Evolutionary conservation across 92 coral and sea anemone species (phyloP).

Genomic region (Ricordea florida): DNA sequence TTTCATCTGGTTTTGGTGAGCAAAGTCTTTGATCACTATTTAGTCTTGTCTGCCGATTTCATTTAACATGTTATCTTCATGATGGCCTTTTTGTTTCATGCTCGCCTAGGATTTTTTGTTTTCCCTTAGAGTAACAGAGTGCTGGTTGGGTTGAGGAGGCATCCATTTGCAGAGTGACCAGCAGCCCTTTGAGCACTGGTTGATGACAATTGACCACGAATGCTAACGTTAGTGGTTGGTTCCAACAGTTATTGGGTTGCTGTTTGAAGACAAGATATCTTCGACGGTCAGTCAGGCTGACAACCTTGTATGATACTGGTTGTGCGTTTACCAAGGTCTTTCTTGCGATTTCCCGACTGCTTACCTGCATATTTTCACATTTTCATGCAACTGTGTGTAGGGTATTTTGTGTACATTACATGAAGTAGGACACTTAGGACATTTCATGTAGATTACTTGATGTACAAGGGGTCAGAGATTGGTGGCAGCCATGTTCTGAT

Average conservation of each 20-base stretch:
- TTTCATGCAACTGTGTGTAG: no score
- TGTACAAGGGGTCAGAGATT: no score
- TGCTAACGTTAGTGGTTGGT: conserved; percentile 35
- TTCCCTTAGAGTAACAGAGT: conserved; percentile 34
- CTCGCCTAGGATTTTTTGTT: conserved; percentile 45
- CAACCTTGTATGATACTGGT: conserved; percentile 25
- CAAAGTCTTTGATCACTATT: conserved; percentile 45
- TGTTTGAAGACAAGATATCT: conserved; percentile 26
- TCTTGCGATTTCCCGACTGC: no score
- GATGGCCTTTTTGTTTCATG: conserved; percentile 39
- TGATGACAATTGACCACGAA: conserved; percentile 20
- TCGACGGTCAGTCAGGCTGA: conserved; percentile 27
- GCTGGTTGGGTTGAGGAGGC: conserved; percentile 33
- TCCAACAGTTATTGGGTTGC: conserved; percentile 28
- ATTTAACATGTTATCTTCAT: conserved; percentile 49
- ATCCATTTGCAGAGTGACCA: conserved; percentile 40
- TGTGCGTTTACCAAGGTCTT: no score
- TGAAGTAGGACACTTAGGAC: no score
- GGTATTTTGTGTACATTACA: no score
- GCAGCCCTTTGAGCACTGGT: conserved; percentile 15
- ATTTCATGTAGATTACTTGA: no score
- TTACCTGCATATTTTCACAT: no score
- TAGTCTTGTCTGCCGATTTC: conserved; percentile 36
- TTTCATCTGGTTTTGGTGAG: conserved; percentile 33
- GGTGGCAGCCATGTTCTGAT: no score